phyloP scores from a whole-genome alignment of 2,797 vertebrate genomes.

The Bothrops alternatus region DNA sequence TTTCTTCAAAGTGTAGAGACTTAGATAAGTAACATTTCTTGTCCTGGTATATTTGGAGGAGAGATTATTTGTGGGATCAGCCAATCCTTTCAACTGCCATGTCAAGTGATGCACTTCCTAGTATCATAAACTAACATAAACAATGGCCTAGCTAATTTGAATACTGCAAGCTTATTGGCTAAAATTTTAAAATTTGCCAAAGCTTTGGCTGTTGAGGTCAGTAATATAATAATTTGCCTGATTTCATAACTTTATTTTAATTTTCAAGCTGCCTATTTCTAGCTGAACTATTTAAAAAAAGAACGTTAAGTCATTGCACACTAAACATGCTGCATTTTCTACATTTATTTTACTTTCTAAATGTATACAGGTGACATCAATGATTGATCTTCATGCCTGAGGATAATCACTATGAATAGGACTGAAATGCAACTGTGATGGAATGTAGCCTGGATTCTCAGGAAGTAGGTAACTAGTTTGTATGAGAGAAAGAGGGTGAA shows the following conservation, averaged over 20 bases:
- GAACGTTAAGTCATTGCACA: neutral
- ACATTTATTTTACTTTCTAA: neutral
- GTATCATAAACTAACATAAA: constrained; percentile 44
- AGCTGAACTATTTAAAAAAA: neutral
- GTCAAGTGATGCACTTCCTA: constrained; percentile 32
- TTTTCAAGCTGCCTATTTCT: neutral
- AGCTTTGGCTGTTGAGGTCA: neutral
- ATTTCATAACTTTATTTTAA: neutral
- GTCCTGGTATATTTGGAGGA: neutral
- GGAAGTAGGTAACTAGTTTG: neutral
- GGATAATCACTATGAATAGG: neutral
- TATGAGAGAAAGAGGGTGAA: neutral
- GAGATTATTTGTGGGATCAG: neutral
- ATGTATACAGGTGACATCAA: neutral
- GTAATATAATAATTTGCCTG: neutral
- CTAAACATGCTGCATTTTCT: neutral
- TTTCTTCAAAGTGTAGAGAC: neutral
- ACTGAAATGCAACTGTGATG: neutral
- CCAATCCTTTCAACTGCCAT: constrained; percentile 6
- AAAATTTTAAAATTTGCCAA: neutral
- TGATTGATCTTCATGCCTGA: neutral
- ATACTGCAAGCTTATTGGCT: constrained; percentile 46
- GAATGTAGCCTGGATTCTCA: neutral
- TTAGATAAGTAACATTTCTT: neutral
- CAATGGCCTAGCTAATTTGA: constrained; percentile 24